phyloP scores from a whole-genome alignment of 2,113 vertebrate genomes.

The Lasiurus borealis region DNA sequence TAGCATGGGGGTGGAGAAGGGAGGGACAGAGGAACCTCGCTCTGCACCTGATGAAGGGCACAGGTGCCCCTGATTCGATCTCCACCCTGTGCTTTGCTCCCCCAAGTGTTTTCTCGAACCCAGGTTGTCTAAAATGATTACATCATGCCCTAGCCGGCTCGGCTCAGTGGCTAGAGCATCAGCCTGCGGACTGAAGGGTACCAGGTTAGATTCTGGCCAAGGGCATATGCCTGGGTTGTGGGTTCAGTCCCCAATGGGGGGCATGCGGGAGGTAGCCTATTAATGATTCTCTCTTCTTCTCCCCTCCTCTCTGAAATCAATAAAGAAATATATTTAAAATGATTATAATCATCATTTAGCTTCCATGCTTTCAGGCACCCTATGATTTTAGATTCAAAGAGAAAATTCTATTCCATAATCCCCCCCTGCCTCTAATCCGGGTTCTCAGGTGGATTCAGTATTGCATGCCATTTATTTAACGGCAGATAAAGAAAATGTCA shows the following conservation, averaged over 20 bases:
- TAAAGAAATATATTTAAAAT: not conserved
- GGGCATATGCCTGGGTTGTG: too few species aligned
- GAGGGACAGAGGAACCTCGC: not conserved
- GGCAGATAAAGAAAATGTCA: not conserved
- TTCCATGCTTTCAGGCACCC: not conserved
- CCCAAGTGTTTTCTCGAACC: not conserved
- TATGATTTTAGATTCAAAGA: not conserved
- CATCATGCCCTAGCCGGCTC: not conserved
- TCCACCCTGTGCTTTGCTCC: not conserved
- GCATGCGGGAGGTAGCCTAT: too few species aligned
- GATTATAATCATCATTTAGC: not conserved
- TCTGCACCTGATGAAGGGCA: not conserved
- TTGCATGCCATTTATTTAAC: not conserved
- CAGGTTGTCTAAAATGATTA: not conserved
- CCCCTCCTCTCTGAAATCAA: too few species aligned
- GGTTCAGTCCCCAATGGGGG: too few species aligned
- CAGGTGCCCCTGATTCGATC: not conserved
- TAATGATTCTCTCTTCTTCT: too few species aligned
- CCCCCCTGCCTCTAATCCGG: not conserved
- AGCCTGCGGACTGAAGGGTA: too few species aligned
- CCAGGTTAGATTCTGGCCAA: too few species aligned
- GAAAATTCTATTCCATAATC: conserved; percentile 1
- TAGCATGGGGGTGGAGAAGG: not conserved
- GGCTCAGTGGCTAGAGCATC: too few species aligned
- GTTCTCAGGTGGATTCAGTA: not conserved